Conservation (phyloP, 2,888 invertebrate species). For the Hirtodrosophila confusa region DNA sequence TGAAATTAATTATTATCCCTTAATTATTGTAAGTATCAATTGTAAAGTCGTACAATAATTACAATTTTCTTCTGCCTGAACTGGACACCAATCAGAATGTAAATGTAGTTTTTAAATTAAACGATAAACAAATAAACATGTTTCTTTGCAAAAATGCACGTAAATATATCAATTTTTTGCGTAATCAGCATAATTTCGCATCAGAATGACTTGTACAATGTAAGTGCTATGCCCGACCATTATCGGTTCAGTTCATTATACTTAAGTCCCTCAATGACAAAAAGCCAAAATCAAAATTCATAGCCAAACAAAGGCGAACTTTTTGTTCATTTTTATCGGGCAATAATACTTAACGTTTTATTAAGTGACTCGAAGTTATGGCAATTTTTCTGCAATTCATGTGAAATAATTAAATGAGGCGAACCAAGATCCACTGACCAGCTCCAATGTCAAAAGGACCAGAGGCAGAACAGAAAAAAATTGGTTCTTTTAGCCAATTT, state of each 20-base stretch:
- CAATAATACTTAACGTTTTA: constrained; percentile 51
- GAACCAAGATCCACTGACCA: constrained; percentile 31
- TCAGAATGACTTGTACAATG: constrained; percentile 52
- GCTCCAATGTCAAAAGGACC: constrained; percentile 20
- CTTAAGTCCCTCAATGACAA: constrained; percentile 35
- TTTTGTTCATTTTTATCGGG: constrained; percentile 33
- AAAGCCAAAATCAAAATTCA: constrained; percentile 44
- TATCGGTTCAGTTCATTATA: constrained; percentile 21
- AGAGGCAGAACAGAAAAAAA: background rate
- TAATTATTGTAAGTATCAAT: too few relatives aligned
- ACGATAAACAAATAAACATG: background rate
- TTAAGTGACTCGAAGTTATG: constrained; percentile 53
- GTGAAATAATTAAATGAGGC: constrained; percentile 65
- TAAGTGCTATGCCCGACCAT: constrained; percentile 19
- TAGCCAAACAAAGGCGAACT: constrained; percentile 28
- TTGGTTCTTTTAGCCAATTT: constrained; percentile 24
- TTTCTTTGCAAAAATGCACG: constrained; percentile 26
- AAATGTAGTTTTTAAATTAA: constrained; percentile 3
- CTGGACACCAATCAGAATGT: background rate
- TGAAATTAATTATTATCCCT: too few relatives aligned
- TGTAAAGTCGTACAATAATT: background rate
- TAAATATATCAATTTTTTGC: constrained; percentile 22
- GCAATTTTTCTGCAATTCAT: constrained; percentile 62
- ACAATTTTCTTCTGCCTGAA: background rate
- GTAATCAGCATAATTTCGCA: constrained; percentile 35